phyloP scores from a whole-genome alignment of 37 sponge, comb jelly and placozoan genomes.

The Chondrilla cf. caribensis region DNA sequence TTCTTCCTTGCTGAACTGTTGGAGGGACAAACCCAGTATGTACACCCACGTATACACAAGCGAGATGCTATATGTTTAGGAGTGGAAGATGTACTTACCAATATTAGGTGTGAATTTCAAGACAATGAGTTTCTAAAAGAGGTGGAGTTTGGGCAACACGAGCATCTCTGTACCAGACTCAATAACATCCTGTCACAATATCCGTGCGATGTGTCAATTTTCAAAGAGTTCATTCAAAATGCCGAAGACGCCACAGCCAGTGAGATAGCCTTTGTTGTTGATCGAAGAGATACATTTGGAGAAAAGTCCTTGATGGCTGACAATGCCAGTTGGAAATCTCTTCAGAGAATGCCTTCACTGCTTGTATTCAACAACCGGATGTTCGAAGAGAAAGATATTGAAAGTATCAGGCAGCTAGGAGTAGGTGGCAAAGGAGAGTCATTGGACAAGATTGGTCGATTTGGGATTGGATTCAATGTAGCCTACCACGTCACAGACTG shows the following conservation, averaged over 20 bases:
- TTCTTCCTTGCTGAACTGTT: neutral
- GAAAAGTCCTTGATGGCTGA: slow-evolving; percentile 35
- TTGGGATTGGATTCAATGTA: slow-evolving; percentile 90
- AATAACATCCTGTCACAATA: slow-evolving; percentile 59
- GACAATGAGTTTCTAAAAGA: slow-evolving; percentile 40
- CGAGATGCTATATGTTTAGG: slow-evolving; percentile 29
- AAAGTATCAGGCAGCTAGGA: slow-evolving; percentile 69
- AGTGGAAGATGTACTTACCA: slow-evolving; percentile 27
- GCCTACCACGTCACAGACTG: slow-evolving; percentile 88
- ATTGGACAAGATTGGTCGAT: slow-evolving; percentile 62
- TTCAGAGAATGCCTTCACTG: slow-evolving; percentile 57
- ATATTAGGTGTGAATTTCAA: slow-evolving; percentile 38
- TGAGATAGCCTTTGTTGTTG: slow-evolving; percentile 67
- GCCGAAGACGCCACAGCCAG: slow-evolving; percentile 80
- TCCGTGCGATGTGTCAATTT: slow-evolving; percentile 64
- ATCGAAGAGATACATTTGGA: slow-evolving; percentile 29
- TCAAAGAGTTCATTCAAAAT: slow-evolving; percentile 80
- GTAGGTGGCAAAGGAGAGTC: slow-evolving; percentile 71
- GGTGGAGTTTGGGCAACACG: slow-evolving; percentile 72
- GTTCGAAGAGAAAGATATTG: slow-evolving; percentile 65
- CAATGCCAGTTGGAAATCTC: slow-evolving; percentile 40
- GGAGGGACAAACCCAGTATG: neutral
- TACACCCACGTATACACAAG: slow-evolving; percentile 35
- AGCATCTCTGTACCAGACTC: slow-evolving; percentile 67
- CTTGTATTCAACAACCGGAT: slow-evolving; percentile 67